A percentile compares a stretch with the other conserved stretches of the same genome.
These are phyloP conservation scores for Lissonota sp. DNA, from an alignment of 2,888 invertebrate species.

Conservation along the genomic window DNA sequence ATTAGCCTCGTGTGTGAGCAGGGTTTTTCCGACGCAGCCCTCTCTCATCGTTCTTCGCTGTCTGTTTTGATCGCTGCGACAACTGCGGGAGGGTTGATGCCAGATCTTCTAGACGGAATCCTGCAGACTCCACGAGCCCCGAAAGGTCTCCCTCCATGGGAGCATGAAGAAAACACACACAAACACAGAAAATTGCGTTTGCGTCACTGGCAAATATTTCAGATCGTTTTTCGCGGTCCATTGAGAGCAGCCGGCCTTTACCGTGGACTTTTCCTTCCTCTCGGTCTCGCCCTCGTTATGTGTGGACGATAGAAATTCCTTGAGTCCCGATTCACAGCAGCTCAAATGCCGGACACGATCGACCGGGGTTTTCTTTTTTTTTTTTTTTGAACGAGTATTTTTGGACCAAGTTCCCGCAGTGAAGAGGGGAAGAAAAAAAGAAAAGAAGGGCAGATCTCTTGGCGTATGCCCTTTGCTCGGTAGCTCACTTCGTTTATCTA, in stretches of 20 bases:
- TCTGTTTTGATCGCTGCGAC: conserved; percentile 41
- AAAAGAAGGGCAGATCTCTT: background rate
- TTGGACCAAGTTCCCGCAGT: conserved; percentile 8
- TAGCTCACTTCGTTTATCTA: conserved; percentile 44
- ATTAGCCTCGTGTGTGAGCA: conserved; percentile 51
- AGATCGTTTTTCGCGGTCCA: conserved; percentile 81
- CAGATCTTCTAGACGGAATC: background rate
- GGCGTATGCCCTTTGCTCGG: background rate
- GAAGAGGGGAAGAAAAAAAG: conserved; percentile 31
- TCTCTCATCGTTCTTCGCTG: conserved; percentile 47
- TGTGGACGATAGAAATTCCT: conserved; percentile 55
- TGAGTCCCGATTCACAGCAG: conserved; percentile 44
- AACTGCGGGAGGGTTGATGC: conserved; percentile 33
- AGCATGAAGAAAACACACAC: conserved; percentile 46
- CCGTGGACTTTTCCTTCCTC: conserved; percentile 10
- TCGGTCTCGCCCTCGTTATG: conserved; percentile 42
- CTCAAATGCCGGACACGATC: conserved; percentile 45
- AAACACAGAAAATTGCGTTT: conserved; percentile 42
- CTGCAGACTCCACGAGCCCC: conserved; percentile 27
- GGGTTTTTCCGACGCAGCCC: conserved; percentile 58
- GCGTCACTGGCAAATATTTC: conserved; percentile 75
- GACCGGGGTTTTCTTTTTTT: conserved; percentile 18
- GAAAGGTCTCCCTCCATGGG: conserved; percentile 58
- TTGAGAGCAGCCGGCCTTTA: conserved; percentile 82
- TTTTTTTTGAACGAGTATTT: conserved; percentile 46